These are phyloP conservation scores for Sitta carolinensis DNA, from an alignment of 2,797 vertebrate genomes.

Conservation along the genomic window DNA sequence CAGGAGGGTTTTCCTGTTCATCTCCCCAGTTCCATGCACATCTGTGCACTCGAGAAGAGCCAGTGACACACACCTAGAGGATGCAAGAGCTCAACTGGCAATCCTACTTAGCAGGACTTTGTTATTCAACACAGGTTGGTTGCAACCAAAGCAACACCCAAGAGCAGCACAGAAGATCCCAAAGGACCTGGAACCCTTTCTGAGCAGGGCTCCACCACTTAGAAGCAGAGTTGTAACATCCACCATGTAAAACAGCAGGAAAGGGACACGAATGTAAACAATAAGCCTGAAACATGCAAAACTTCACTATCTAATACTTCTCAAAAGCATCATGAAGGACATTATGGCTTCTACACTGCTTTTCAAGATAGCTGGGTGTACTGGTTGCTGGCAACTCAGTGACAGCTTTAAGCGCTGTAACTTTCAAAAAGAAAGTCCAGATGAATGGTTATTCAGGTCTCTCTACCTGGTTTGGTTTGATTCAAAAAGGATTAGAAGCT, in stretches of 20 bases:
- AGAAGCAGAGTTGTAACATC: not conserved
- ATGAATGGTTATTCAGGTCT: not conserved
- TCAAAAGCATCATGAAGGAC: not conserved
- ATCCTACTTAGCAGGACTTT: not conserved
- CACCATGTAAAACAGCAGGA: not conserved
- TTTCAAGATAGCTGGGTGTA: not conserved
- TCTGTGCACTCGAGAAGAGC: fast-evolving
- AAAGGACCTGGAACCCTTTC: not conserved
- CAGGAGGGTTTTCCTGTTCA: not conserved
- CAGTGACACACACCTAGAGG: not conserved
- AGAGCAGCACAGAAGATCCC: not conserved
- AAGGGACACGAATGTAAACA: not conserved
- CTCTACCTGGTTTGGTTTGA: not conserved
- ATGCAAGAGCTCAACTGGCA: not conserved
- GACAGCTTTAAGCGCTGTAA: not conserved
- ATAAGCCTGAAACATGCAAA: not conserved
- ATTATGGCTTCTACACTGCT: not conserved
- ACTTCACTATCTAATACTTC: not conserved
- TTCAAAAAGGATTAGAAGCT: not conserved
- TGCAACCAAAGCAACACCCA: not conserved
- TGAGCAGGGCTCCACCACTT: not conserved
- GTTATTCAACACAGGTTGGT: not conserved
- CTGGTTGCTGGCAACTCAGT: not conserved
- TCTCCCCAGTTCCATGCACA: not conserved
- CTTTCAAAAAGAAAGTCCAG: not conserved